Evolutionary conservation across 2,888 invertebrate genomes (phyloP).

Genomic region (Barypeithes pellucidus): DNA sequence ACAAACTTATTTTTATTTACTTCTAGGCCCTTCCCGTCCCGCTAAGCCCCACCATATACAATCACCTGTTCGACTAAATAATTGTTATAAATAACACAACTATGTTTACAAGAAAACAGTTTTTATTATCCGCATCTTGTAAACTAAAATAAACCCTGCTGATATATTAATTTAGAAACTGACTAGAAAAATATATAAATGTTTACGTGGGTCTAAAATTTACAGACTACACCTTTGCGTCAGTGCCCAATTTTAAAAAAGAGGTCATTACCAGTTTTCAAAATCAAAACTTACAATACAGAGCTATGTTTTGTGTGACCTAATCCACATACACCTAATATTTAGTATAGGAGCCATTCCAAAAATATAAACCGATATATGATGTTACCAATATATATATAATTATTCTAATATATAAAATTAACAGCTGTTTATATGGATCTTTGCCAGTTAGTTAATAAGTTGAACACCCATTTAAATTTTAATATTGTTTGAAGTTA

Average conservation of each 20-base stretch:
- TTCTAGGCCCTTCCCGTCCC: too few relatives aligned
- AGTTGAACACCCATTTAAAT: constrained; percentile 55
- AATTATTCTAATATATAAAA: constrained; percentile 61
- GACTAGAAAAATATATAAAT: constrained; percentile 9
- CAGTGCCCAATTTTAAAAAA: constrained; percentile 26
- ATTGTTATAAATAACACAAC: background rate
- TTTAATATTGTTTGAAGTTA: constrained; percentile 49
- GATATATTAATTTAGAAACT: constrained; percentile 2
- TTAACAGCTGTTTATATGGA: constrained; percentile 64
- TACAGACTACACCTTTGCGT: constrained; percentile 13
- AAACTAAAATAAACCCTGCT: background rate
- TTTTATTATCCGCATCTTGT: background rate
- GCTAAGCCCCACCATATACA: too few relatives aligned
- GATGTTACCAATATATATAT: constrained; percentile 54
- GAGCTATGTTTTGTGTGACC: constrained; percentile 19
- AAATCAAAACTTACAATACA: constrained; percentile 22
- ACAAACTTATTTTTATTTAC: too few relatives aligned
- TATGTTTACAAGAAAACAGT: background rate
- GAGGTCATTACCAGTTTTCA: constrained; percentile 26
- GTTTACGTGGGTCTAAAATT: constrained; percentile 13
- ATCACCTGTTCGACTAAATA: background rate
- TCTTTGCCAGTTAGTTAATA: constrained; percentile 58
- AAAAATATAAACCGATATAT: constrained; percentile 49
- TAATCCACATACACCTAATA: constrained; percentile 28
- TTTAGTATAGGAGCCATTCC: constrained; percentile 39